These are phyloP conservation scores for Ditula angustiorana DNA, from an alignment of 2,888 invertebrate genomes.

Conservation along the genomic window DNA sequence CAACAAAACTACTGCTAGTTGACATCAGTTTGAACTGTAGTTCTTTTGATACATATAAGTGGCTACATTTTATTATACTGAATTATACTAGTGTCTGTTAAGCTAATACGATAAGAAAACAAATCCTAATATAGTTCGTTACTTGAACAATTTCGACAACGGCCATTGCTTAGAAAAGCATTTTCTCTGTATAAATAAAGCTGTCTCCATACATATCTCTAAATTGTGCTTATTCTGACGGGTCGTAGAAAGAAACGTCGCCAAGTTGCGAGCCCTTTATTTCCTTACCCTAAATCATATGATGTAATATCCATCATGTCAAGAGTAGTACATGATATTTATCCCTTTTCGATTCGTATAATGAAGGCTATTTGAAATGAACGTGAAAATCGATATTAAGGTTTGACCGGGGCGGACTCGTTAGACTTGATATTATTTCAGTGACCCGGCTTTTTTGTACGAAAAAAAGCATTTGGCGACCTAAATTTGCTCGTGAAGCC, in stretches of 20 bases:
- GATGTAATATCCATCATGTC: constrained; percentile 13
- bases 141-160: neutral
- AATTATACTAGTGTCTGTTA: neutral
- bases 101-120: neutral
- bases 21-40: too few species aligned
- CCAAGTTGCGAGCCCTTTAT: constrained; percentile 10
- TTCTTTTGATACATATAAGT: too few species aligned
- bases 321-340: constrained; percentile 12
- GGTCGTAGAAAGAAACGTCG: constrained; percentile 15
- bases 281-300: constrained; percentile 6
- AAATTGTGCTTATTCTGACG: neutral
- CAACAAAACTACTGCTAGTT: too few species aligned
- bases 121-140: neutral
- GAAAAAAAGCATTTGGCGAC: constrained; percentile 7
- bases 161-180: neutral
- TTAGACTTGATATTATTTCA: neutral
- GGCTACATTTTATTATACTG: too few species aligned
- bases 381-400: neutral
- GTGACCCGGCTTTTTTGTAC: constrained; percentile 1
- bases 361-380: constrained; percentile 16
- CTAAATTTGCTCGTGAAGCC: neutral
- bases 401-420: neutral
- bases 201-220: constrained; percentile 16
- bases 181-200: neutral
- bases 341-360: constrained; percentile 11